Percentiles rank a stretch among this genome's conserved stretches.
Conservation (phyloP, 2,797 vertebrate genomes). For the Galaxias olidus region DNA sequence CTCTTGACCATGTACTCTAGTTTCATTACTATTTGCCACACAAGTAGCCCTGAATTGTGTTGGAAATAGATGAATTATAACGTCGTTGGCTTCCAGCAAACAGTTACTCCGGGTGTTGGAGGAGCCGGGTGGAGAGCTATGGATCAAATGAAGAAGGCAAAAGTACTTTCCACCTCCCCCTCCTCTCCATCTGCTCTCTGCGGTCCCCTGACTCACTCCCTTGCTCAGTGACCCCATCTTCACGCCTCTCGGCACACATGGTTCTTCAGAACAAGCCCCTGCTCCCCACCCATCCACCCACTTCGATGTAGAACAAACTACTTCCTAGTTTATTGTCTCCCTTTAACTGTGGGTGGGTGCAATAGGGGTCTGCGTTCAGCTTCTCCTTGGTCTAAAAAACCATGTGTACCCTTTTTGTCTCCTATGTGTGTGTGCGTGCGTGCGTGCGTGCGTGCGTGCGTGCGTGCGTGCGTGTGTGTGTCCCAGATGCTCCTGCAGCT, state of each 20-base stretch:
- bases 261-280: conserved; percentile 19
- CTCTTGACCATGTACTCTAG: conserved; percentile 18
- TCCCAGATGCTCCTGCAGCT: conserved; percentile 88
- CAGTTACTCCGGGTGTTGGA: background rate
- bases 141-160: conserved; percentile 1
- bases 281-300: conserved; percentile 2
- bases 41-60: no score
- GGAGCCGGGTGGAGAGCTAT: background rate
- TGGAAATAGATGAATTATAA: no score
- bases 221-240: conserved; percentile 33
- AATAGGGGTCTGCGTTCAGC: conserved; percentile 20
- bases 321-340: conserved; percentile 22
- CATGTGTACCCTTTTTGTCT: background rate
- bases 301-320: conserved; percentile 31
- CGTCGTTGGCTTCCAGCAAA: background rate
- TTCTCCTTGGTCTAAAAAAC: conserved; percentile 22
- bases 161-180: background rate
- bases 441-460: background rate
- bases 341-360: conserved; percentile 25
- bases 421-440: background rate
- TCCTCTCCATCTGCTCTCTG: conserved; percentile 1
- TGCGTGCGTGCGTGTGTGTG: conserved; percentile 26
- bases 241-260: conserved; percentile 30
- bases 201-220: conserved; percentile 10
- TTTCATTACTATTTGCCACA: conserved; percentile 13